A percentile compares a stretch with the other conserved stretches of the same genome.
Evolutionary conservation across 2,888 invertebrate species (phyloP).

Genomic region (Rhorus exstirpatorius): DNA sequence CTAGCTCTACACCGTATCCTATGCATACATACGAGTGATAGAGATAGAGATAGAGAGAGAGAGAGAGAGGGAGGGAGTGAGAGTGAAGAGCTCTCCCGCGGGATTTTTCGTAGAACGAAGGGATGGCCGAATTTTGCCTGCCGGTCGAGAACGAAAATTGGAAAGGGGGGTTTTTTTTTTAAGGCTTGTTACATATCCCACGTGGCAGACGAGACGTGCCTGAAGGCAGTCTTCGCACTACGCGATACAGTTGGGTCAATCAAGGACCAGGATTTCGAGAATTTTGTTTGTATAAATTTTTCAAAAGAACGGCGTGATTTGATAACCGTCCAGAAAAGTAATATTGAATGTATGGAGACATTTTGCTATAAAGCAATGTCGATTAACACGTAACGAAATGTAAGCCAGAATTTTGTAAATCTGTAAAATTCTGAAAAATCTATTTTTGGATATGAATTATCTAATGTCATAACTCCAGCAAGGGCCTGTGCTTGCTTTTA

Average conservation of each 20-base stretch:
- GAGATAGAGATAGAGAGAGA: no score
- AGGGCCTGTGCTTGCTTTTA: no score
- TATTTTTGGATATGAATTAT: no score
- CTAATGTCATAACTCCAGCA: no score
- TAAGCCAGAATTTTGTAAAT: no score
- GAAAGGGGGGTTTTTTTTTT: constrained; percentile 64
- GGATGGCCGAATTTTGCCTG: constrained; percentile 66
- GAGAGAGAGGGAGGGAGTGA: constrained; percentile 6
- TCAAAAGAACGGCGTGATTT: neutral
- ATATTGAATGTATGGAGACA: neutral
- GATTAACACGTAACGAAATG: no score
- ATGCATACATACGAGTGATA: constrained; percentile 42
- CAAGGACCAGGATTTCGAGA: neutral
- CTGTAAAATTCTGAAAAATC: no score
- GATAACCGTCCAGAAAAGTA: neutral
- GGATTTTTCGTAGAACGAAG: constrained; percentile 65
- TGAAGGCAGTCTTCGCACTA: neutral
- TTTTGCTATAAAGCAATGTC: no score
- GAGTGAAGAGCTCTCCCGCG: constrained; percentile 60
- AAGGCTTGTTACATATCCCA: constrained; percentile 30
- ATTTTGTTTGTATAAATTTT: constrained; percentile 17
- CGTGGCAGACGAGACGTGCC: constrained; percentile 29
- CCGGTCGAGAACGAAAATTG: constrained; percentile 63
- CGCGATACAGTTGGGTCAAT: constrained; percentile 5
- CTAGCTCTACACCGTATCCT: constrained; percentile 51